Percentiles rank a stretch among this genome's conserved stretches.
phyloP scores from a whole-genome alignment of 1,140 invertebrate species.

The Lepidurus packardi region DNA sequence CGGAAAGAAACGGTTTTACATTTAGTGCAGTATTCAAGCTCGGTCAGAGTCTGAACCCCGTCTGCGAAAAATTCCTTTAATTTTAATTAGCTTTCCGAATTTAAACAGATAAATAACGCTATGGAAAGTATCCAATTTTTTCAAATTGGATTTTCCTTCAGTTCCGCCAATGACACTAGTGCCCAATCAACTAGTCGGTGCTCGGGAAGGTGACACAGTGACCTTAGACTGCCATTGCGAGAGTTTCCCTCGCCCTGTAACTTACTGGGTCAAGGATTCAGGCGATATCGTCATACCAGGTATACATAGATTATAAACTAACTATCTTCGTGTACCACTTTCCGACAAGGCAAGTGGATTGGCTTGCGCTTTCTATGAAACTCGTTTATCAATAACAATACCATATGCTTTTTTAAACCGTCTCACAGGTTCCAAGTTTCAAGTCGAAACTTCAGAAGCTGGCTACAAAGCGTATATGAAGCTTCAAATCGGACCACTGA shows the following conservation, averaged over 20 bases:
- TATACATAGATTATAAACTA: neutral
- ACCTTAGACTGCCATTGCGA: constrained; percentile 34
- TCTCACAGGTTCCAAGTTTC: constrained; percentile 27
- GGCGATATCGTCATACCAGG: constrained; percentile 33
- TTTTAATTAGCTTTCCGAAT: too few relatives aligned
- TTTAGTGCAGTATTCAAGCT: too few relatives aligned
- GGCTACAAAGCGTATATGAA: constrained; percentile 31
- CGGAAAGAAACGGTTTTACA: too few relatives aligned
- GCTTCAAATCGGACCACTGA: constrained; percentile 25
- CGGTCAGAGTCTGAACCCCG: too few relatives aligned
- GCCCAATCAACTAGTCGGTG: constrained; percentile 32
- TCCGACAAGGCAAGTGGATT: neutral
- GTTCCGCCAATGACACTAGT: constrained; percentile 34
- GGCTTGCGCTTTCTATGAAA: neutral
- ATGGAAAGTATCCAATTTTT: neutral
- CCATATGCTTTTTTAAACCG: neutral
- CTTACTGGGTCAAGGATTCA: constrained; percentile 33
- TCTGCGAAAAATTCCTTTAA: too few relatives aligned
- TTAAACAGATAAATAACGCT: too few relatives aligned
- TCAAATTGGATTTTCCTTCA: neutral
- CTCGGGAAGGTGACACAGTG: constrained; percentile 30
- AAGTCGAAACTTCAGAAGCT: constrained; percentile 26
- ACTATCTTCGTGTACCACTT: neutral
- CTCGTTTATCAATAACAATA: neutral
- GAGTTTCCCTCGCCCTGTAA: constrained; percentile 32